A percentile compares a stretch with the other conserved stretches of the same genome.
Conservation (phyloP, 37 sponge, comb jelly and placozoan species). For the Geodia barretti region DNA sequence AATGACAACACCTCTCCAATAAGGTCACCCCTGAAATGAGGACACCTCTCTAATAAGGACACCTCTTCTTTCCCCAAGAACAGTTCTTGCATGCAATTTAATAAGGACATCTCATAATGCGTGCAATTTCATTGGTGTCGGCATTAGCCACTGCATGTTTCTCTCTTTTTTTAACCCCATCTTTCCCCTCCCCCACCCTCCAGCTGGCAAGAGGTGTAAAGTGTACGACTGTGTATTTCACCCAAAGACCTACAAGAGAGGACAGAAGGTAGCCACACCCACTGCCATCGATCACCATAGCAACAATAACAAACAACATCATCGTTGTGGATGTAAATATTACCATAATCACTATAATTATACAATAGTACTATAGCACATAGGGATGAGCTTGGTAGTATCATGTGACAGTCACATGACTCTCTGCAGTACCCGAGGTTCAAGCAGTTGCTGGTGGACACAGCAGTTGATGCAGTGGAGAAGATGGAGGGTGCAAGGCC, state of each 20-base stretch:
- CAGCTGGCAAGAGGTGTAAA: constrained; percentile 62
- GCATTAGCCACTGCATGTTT: neutral
- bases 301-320: no score
- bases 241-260: constrained; percentile 60
- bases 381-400: no score
- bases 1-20: neutral
- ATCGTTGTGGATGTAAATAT: no score
- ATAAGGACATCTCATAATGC: neutral
- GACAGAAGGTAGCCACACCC: constrained; percentile 34
- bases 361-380: no score
- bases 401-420: neutral
- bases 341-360: no score
- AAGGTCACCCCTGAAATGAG: neutral
- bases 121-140: neutral
- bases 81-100: no score
- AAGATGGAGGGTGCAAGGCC: constrained; percentile 41
- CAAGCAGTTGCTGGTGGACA: constrained; percentile 73
- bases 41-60: neutral
- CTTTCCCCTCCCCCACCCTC: neutral
- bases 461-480: constrained; percentile 78
- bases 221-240: constrained; percentile 79
- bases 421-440: constrained; percentile 65
- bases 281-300: no score
- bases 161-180: neutral
- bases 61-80: no score